Conservation (phyloP, 2,113 vertebrate species). For the Plectropomus leopardus region DNA sequence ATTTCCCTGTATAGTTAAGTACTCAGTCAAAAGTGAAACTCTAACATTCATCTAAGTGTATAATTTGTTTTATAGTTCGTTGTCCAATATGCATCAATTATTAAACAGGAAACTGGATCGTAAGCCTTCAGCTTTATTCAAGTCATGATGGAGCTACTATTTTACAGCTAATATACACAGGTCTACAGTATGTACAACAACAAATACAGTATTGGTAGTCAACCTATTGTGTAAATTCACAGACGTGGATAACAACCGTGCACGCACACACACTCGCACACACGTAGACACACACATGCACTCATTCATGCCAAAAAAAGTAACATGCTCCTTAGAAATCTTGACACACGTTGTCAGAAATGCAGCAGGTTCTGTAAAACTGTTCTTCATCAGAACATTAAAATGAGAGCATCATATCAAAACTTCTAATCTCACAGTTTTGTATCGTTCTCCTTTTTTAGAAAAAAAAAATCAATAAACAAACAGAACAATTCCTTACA, state of each 20-base stretch:
- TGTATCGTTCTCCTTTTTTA: slow-evolving; percentile 33
- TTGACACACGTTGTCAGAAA: slow-evolving; percentile 70
- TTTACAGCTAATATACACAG: slow-evolving; percentile 74
- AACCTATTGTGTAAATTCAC: slow-evolving; percentile 65
- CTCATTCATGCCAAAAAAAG: slow-evolving; percentile 45
- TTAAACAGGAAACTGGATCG: slow-evolving; percentile 36
- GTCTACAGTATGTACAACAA: slow-evolving; percentile 77
- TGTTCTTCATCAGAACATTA: slow-evolving; percentile 63
- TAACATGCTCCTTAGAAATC: slow-evolving; percentile 67
- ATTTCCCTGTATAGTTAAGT: background rate
- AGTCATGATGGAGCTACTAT: slow-evolving; percentile 71
- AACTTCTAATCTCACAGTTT: slow-evolving; percentile 62
- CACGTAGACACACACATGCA: slow-evolving; percentile 2
- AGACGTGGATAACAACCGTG: slow-evolving; percentile 49
- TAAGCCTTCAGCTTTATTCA: slow-evolving; percentile 72
- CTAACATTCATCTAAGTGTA: background rate
- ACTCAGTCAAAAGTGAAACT: background rate
- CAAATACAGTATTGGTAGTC: slow-evolving; percentile 53
- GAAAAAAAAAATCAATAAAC: slow-evolving; percentile 42
- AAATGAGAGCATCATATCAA: slow-evolving; percentile 74
- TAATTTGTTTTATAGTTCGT: background rate
- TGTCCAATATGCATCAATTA: background rate
- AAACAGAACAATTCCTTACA: slow-evolving; percentile 60
- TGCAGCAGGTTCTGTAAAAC: slow-evolving; percentile 62
- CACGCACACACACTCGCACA: slow-evolving; percentile 28